Evolutionary conservation across 2,888 invertebrate species (phyloP).

Genomic region (Drosophila mimetica): DNA sequence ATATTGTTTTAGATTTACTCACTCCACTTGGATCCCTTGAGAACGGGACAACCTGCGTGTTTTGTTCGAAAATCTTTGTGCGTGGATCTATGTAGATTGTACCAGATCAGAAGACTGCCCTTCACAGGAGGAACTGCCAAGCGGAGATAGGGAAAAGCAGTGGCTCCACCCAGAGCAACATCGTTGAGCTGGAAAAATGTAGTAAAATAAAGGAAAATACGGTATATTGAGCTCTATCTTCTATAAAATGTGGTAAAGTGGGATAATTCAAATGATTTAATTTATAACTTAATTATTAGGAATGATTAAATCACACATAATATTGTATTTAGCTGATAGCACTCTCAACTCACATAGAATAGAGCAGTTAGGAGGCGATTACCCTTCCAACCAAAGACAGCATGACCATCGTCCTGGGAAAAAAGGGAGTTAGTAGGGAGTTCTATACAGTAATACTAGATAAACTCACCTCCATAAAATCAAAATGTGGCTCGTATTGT

Average conservation of each 20-base stretch:
- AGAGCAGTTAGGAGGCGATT: constrained; percentile 98
- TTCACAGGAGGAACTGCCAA: constrained; percentile 94
- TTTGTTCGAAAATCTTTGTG: constrained; percentile 95
- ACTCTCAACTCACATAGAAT: constrained; percentile 92
- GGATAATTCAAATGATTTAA: too few species aligned
- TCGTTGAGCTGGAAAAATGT: constrained; percentile 91
- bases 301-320: too few species aligned
- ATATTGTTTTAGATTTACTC: constrained; percentile 49
- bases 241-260: too few species aligned
- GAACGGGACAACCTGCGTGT: constrained; percentile 99
- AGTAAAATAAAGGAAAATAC: too few species aligned
- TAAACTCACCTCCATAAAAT: constrained; percentile 87
- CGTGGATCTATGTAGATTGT: constrained; percentile 94
- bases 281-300: too few species aligned
- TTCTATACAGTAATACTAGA: neutral
- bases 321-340: too few species aligned
- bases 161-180: constrained; percentile 97
- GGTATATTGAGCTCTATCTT: too few species aligned
- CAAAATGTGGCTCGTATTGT: constrained; percentile 99
- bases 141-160: constrained; percentile 96
- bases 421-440: neutral
- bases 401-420: constrained; percentile 4
- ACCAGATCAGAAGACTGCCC: constrained; percentile 97
- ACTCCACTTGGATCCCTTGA: constrained; percentile 99
- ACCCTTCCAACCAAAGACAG: constrained; percentile 85